A percentile compares a stretch with the other conserved stretches of the same genome.
phyloP scores from a whole-genome alignment of 2,888 invertebrate species.

The Brenthis daphne region DNA sequence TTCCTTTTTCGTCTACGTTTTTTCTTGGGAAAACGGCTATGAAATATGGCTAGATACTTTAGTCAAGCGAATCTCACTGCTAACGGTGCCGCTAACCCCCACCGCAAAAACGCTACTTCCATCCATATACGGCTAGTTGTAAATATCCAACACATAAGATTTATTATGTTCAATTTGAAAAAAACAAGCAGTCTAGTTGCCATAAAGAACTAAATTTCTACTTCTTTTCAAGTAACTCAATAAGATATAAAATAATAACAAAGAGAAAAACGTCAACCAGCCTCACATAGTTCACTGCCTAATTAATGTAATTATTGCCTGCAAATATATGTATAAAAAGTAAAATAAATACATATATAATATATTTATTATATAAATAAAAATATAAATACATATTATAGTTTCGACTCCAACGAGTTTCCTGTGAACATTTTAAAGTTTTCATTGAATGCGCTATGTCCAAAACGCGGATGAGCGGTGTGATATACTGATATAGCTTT shows the following conservation, averaged over 20 bases:
- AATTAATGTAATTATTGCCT: too few relatives aligned
- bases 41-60: constrained; percentile 44
- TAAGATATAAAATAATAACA: too few relatives aligned
- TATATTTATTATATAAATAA: constrained; percentile 2
- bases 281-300: too few relatives aligned
- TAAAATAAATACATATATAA: too few relatives aligned
- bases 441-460: constrained; percentile 61
- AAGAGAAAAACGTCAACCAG: too few relatives aligned
- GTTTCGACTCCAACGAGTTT: constrained; percentile 55
- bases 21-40: constrained; percentile 43
- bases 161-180: constrained; percentile 3
- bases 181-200: neutral
- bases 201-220: too few relatives aligned
- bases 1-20: constrained; percentile 47
- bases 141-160: constrained; percentile 23
- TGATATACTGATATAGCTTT: constrained; percentile 78
- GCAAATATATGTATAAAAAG: too few relatives aligned
- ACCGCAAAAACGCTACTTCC: constrained; percentile 28
- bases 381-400: constrained; percentile 1
- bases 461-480: constrained; percentile 67
- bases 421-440: constrained; percentile 57
- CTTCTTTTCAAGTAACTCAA: too few relatives aligned
- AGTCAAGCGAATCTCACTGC: constrained; percentile 44
- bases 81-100: constrained; percentile 41
- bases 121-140: constrained; percentile 27